These are phyloP conservation scores for Agriopis leucophaearia DNA, from an alignment of 2,888 invertebrate genomes.

Conservation along the genomic window DNA sequence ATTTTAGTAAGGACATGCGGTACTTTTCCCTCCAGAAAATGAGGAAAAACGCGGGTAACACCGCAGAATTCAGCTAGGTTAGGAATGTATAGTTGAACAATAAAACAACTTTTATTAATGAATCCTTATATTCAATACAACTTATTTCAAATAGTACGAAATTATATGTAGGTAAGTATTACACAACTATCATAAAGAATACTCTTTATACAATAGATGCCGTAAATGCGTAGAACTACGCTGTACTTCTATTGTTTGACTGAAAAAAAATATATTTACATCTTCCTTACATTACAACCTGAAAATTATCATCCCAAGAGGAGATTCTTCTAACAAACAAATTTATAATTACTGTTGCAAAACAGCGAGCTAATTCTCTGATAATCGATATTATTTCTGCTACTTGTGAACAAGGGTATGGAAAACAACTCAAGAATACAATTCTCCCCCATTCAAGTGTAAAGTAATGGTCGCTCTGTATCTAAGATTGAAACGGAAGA, in stretches of 20 bases:
- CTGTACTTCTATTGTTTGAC: slow-evolving; percentile 63
- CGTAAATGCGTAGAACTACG: slow-evolving; percentile 65
- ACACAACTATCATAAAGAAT: slow-evolving; percentile 69
- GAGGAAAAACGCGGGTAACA: too few relatives aligned
- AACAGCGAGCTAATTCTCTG: slow-evolving; percentile 27
- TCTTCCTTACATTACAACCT: slow-evolving; percentile 50
- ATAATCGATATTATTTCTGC: not conserved
- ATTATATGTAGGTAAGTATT: slow-evolving; percentile 60
- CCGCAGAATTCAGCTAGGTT: not conserved
- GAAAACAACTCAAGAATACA: too few relatives aligned
- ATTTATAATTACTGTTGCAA: slow-evolving; percentile 44
- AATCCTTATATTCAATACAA: slow-evolving; percentile 73
- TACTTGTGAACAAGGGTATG: not conserved
- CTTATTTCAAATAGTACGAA: slow-evolving; percentile 63
- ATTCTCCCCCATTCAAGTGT: too few relatives aligned
- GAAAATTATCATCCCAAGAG: slow-evolving; percentile 38
- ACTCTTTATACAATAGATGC: slow-evolving; percentile 70
- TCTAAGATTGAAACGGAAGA: too few relatives aligned
- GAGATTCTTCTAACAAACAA: slow-evolving; percentile 45
- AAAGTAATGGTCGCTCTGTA: too few relatives aligned
- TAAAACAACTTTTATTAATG: slow-evolving; percentile 54
- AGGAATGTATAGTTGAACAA: slow-evolving; percentile 23
- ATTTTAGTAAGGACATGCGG: too few relatives aligned
- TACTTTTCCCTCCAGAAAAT: too few relatives aligned
- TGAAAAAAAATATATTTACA: slow-evolving; percentile 56